phyloP scores from a whole-genome alignment of 2,888 invertebrate genomes.

The Yponomeuta malinellus region DNA sequence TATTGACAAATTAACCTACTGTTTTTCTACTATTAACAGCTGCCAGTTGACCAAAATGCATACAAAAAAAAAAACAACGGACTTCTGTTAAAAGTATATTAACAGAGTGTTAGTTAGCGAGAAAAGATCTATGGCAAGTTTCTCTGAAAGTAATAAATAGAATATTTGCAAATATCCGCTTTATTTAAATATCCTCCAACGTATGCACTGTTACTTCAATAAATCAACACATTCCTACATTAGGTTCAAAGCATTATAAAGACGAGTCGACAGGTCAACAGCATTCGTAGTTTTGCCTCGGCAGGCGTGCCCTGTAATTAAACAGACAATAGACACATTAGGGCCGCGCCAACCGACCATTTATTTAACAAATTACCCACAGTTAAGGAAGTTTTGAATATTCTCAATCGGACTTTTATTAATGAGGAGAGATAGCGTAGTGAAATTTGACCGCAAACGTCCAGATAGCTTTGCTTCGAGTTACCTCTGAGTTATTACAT shows the following conservation, averaged over 20 bases:
- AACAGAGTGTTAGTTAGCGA: too few relatives aligned
- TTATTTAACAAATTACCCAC: constrained; percentile 41
- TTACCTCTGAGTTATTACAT: neutral
- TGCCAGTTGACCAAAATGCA: too few relatives aligned
- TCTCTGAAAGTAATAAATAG: too few relatives aligned
- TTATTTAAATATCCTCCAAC: neutral
- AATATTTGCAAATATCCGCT: too few relatives aligned
- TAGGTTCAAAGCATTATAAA: constrained; percentile 5
- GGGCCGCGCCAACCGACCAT: constrained; percentile 48
- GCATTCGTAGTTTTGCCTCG: constrained; percentile 53
- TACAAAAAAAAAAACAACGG: too few relatives aligned
- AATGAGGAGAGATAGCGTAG: constrained; percentile 6
- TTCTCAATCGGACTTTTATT: constrained; percentile 10
- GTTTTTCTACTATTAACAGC: too few relatives aligned
- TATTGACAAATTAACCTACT: too few relatives aligned
- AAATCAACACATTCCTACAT: too few relatives aligned
- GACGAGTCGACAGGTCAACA: constrained; percentile 43
- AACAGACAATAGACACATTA: constrained; percentile 38
- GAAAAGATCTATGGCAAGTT: too few relatives aligned
- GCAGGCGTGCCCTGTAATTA: constrained; percentile 36
- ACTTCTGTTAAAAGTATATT: too few relatives aligned
- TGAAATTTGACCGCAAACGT: neutral
- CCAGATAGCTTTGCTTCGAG: neutral
- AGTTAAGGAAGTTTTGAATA: constrained; percentile 9
- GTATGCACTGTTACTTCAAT: neutral